These are phyloP conservation scores for Aphidius ervi DNA, from an alignment of 1,140 invertebrate genomes.

Conservation along the genomic window DNA sequence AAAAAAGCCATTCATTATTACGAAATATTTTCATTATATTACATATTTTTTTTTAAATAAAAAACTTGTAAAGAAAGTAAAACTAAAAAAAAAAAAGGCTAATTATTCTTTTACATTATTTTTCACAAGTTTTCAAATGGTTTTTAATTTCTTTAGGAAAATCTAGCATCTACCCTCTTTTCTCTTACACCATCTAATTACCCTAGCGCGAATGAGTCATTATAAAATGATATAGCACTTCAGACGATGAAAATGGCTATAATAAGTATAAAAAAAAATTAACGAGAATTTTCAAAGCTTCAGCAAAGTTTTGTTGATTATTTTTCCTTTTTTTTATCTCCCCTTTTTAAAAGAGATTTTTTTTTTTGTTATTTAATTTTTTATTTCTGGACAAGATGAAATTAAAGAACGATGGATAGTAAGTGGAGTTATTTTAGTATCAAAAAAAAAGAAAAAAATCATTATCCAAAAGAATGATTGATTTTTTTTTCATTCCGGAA, in stretches of 20 bases:
- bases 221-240: conserved; percentile 13
- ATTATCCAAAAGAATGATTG: too few relatives aligned
- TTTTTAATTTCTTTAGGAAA: conserved; percentile 12
- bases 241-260: neutral
- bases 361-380: conserved; percentile 7
- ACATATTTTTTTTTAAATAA: too few relatives aligned
- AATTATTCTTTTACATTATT: neutral
- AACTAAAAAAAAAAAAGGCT: too few relatives aligned
- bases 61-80: too few relatives aligned
- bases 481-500: too few relatives aligned
- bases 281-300: conserved; percentile 1
- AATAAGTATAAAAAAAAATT: neutral
- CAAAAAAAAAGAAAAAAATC: too few relatives aligned
- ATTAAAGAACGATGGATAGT: neutral
- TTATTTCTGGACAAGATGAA: neutral
- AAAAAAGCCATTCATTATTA: too few relatives aligned
- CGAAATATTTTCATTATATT: too few relatives aligned
- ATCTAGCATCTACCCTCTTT: neutral
- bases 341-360: neutral
- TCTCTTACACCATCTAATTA: conserved; percentile 2
- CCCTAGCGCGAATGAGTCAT: conserved; percentile 10
- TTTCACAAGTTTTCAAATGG: neutral
- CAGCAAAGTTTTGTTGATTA: neutral
- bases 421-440: too few relatives aligned
- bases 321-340: conserved; percentile 1